A percentile compares a stretch with the other conserved stretches of the same genome.
These are phyloP conservation scores for Morbakka virulenta DNA, from an alignment of 30 jellyfish, hydroid and myxozoan species.

Conservation along the genomic window DNA sequence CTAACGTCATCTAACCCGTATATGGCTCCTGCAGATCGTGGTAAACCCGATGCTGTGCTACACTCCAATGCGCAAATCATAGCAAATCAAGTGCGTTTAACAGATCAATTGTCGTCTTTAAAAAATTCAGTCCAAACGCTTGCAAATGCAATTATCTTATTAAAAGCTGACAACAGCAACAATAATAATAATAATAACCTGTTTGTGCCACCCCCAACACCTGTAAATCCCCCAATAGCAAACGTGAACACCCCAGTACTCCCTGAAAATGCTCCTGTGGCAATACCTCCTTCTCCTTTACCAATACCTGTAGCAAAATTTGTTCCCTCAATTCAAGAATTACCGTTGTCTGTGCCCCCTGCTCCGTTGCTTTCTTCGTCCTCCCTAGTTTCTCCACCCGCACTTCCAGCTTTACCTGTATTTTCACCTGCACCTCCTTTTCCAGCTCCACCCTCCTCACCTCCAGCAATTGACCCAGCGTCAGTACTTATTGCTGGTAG, in stretches of 20 bases:
- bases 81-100: neutral
- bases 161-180: neutral
- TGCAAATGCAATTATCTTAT: neutral
- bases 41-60: neutral
- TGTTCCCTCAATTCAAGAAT: slow-evolving; percentile 24
- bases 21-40: neutral
- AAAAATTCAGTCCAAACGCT: slow-evolving; percentile 34
- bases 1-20: no score
- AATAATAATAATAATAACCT: neutral
- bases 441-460: slow-evolving; percentile 22
- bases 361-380: slow-evolving; percentile 1
- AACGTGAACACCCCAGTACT: neutral
- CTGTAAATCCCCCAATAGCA: no score
- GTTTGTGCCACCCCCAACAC: neutral
- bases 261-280: slow-evolving; percentile 15
- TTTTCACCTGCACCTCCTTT: slow-evolving; percentile 60
- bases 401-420: slow-evolving; percentile 81
- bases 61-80: neutral
- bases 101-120: neutral
- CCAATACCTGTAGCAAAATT: slow-evolving; percentile 40
- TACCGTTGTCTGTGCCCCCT: slow-evolving; percentile 31
- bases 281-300: slow-evolving; percentile 1
- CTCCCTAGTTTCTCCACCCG: slow-evolving; percentile 52
- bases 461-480: slow-evolving; percentile 3
- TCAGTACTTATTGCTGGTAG: slow-evolving; percentile 49